phyloP scores from a whole-genome alignment of 2,888 invertebrate species.

The Pristionchus exspectatus region DNA sequence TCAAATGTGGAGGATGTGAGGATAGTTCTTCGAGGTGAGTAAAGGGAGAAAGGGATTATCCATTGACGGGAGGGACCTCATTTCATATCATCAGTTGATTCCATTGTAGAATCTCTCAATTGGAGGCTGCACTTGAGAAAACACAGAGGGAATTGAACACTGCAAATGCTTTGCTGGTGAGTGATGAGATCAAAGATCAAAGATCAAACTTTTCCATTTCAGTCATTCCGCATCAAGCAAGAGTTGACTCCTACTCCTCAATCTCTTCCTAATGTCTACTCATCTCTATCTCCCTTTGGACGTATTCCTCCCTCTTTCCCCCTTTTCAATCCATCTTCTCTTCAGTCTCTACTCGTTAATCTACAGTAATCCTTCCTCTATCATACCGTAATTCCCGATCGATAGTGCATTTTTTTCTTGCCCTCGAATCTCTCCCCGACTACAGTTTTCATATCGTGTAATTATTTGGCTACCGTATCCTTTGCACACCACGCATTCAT shows the following conservation, averaged over 20 bases:
- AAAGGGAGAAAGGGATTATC: background rate
- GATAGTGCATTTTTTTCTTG: slow-evolving; percentile 9
- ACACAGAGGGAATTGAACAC: background rate
- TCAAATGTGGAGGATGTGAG: slow-evolving; percentile 32
- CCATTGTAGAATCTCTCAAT: slow-evolving; percentile 18
- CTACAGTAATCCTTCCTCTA: slow-evolving; percentile 14
- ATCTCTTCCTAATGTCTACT: slow-evolving; percentile 16
- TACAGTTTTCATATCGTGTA: slow-evolving; percentile 24
- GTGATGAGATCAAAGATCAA: background rate
- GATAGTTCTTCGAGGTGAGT: slow-evolving; percentile 14
- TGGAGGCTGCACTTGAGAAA: background rate
- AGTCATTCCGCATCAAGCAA: slow-evolving; percentile 19
- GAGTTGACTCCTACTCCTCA: background rate
- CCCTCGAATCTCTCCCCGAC: slow-evolving; percentile 6
- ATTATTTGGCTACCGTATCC: background rate
- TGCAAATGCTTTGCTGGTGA: background rate
- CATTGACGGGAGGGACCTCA: background rate
- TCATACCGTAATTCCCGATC: slow-evolving; percentile 11
- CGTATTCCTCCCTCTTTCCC: background rate
- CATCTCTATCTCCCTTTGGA: background rate
- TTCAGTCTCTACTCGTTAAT: slow-evolving; percentile 42
- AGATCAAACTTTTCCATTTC: background rate
- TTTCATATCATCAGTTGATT: background rate
- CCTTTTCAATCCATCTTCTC: slow-evolving; percentile 5
- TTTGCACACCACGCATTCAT: background rate